Evolutionary conservation across 2,797 vertebrate species (phyloP), one percentile per base, ranked within the genome.

Genomic region (Anas bahamensis): DNA sequence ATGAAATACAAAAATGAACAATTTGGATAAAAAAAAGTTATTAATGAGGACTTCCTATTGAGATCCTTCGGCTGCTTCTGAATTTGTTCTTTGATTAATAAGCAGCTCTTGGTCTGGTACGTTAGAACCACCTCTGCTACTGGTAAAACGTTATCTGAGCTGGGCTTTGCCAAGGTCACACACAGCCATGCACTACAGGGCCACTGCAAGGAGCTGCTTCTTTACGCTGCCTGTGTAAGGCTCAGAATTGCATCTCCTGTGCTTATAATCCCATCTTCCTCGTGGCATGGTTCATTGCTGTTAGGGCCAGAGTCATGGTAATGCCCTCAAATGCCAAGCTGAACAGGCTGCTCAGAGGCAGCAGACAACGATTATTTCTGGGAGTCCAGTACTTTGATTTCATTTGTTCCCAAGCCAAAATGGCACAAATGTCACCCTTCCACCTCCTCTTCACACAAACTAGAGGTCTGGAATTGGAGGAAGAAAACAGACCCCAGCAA

Each of bases 81-180:
- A 57, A 89, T 69, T 86, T 83, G 50, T 83, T 93, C 63, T 86
- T 77, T 64, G 35, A 76, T 61, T 90, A 83, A 88, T 29, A 41
- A 91, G 71, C 74, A 85, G 64, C 42, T 87, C 55, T 72, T 89
- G 63, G 22, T 59, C 50, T 79, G 33, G 10, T 90, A 68, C 39
- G 79, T 86, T 57, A 46, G 91, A 83, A 77, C 83, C 37, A 86
- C 39, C 39, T 76, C 69, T 75, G 35, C 42, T 66, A 83, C 19
- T 56, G 21, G 29, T 11, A 85, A 37, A 85, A n/a, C 63, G 64
- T 37, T 39, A 75, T 60, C 70, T 70, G 42, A 46, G 70, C 50
- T 88, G 52, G 66, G 73, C 73, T 94, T 78, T 86, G 57, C 39
- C 79, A 78, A 86, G 46, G 77, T 65, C 66, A 33, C 23, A 72